Evolutionary conservation across 1,140 invertebrate species (phyloP), one percentile per base, ranked within the genome.

Genomic region (Ectropis grisescens): DNA sequence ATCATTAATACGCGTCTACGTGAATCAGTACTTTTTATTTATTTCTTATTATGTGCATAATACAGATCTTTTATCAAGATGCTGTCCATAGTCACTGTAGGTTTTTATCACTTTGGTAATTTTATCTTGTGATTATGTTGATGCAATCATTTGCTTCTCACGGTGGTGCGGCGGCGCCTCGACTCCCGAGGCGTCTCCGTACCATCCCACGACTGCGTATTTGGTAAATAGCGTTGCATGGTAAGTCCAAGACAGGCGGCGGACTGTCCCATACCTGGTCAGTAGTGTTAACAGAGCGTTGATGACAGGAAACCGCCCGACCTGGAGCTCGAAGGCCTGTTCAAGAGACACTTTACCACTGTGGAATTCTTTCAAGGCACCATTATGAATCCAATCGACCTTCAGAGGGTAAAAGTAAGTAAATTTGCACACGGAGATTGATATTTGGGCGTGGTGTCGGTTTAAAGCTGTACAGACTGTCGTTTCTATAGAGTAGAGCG

Each of bases 301-400:
- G 76, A 81, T 82, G 80, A 70, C 82, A 94, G 92, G 89, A 93
- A 94, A 86, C 92, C 92, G 83, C 92, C 92, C 76, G 96, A 98
- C 87, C 89, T 98, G 85, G 96, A 98, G 89, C 88, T 99, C 87
- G 96, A 98, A 89, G 96, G 96, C 87, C 90, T 98, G 71, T 97
- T 99, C 89, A 99, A 99, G 88, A 90, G 97, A 85, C 96, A 98
- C 89, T 98, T 98, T 89, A 99, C 96, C 65, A 98, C 97, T 75
- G 96, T 99, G 85, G 96, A 98, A 88, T 99, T 98, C 91, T 98
- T 98, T 90, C 95, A 98, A 89, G 97, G 97, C 84, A 97, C 95
- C 85, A 98, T 98, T 82, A 99, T 99, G 97, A 98, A 98, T 87
- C 95, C 96, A 76, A 97, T 98, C 86, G 97, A 99, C 87, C 91